Conservation (phyloP, 1,140 invertebrate species). For the Meloidogyne floridensis region DNA sequence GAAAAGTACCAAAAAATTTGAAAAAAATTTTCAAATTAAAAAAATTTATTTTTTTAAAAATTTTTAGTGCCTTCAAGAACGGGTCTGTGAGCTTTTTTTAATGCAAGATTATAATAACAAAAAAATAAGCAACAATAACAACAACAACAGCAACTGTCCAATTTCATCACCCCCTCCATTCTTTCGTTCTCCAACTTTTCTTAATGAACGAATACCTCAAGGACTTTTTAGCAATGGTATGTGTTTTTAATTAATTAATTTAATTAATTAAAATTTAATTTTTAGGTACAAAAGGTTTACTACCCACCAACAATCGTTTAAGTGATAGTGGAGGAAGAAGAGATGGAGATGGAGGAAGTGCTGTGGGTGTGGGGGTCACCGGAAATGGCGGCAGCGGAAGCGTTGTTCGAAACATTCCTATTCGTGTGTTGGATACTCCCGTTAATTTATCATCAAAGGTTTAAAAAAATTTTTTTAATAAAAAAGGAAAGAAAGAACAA, state of each 20-base stretch:
- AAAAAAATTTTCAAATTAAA: too few species aligned
- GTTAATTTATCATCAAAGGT: neutral
- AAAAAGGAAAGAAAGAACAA: neutral
- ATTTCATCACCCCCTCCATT: neutral
- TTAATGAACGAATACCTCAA: neutral
- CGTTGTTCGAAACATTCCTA: slow-evolving; percentile 6
- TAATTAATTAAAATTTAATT: neutral
- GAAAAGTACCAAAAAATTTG: too few species aligned
- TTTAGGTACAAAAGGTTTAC: neutral
- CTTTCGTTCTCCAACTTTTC: neutral
- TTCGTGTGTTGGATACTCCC: neutral
- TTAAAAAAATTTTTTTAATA: neutral
- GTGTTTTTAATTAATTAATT: neutral
- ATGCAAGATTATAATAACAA: slow-evolving; percentile 2
- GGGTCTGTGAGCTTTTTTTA: neutral
- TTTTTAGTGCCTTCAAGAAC: neutral
- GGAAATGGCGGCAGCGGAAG: neutral
- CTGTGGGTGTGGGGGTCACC: neutral
- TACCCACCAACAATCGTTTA: neutral
- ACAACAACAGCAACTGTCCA: neutral
- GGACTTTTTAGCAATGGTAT: neutral
- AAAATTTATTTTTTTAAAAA: neutral
- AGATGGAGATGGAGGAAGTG: neutral
- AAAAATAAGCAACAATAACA: neutral
- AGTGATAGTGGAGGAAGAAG: neutral